Evolutionary conservation across 2,797 vertebrate species (phyloP).

Genomic region (Dicrostonyx torquatus): DNA sequence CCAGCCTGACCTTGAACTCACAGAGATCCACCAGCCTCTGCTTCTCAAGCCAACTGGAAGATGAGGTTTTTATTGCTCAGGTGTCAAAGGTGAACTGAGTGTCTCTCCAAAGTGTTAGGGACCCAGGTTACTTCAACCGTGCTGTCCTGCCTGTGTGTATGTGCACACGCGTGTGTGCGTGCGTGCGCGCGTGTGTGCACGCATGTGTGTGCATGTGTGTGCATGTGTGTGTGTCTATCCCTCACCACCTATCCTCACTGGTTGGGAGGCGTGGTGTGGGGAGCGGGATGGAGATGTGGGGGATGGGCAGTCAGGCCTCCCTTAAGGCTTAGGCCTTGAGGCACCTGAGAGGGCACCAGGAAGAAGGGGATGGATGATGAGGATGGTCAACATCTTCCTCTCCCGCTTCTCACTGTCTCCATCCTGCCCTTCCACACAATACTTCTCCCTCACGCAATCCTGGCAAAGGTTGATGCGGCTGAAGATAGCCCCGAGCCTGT

Average conservation of each 20-base stretch:
- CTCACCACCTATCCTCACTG: background rate
- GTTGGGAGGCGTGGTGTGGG: background rate
- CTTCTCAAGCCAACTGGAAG: background rate
- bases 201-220: background rate
- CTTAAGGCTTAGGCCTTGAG: background rate
- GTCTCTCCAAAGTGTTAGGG: background rate
- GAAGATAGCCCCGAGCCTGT: background rate
- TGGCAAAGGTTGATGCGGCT: background rate
- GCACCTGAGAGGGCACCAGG: background rate
- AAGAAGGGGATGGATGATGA: background rate
- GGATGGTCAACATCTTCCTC: background rate
- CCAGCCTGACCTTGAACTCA: background rate
- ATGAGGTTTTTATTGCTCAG: background rate
- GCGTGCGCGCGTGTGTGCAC: too few relatives aligned
- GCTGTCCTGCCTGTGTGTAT: background rate
- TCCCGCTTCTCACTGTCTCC: background rate
- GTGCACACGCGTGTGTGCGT: too few relatives aligned
- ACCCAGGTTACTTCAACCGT: background rate
- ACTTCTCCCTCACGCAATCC: background rate
- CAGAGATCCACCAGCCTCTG: background rate
- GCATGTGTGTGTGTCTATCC: background rate
- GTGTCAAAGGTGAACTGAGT: background rate
- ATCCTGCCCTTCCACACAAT: background rate
- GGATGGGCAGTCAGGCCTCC: background rate
- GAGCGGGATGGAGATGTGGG: background rate